Conservation (phyloP, 1,140 invertebrate genomes). For the Aphis craccivora region DNA sequence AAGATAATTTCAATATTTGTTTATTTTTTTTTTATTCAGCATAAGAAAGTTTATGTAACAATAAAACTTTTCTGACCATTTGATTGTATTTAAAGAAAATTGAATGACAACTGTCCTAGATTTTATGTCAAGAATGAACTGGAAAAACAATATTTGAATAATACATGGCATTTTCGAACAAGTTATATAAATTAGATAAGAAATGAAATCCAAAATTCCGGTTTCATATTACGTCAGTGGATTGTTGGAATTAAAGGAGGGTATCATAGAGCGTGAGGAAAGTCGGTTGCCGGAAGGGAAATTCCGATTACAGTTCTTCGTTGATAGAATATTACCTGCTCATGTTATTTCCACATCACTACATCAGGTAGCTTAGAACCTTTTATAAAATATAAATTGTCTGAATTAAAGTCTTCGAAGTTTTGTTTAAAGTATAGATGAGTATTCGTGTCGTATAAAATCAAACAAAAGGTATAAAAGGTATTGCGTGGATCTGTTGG, state of each 20-base stretch:
- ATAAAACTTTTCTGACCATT: constrained; percentile 49
- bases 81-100: not conserved
- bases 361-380: not conserved
- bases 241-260: constrained; percentile 36
- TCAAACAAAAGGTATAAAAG: not conserved
- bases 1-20: constrained; percentile 28
- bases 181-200: constrained; percentile 45
- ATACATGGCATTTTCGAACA: constrained; percentile 15
- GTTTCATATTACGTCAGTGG: not conserved
- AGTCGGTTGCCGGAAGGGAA: not conserved
- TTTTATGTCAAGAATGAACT: constrained; percentile 4
- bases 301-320: constrained; percentile 36
- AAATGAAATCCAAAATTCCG: constrained; percentile 25
- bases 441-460: constrained; percentile 16
- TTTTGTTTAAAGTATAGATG: not conserved
- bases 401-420: not conserved
- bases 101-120: not conserved
- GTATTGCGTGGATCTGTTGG: not conserved
- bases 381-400: constrained; percentile 46
- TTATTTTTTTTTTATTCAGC: not conserved
- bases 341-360: constrained; percentile 35
- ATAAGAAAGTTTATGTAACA: constrained; percentile 27
- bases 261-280: not conserved
- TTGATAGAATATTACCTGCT: constrained; percentile 7
- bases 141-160: constrained; percentile 12